These are phyloP conservation scores for Tanypteryx hageni DNA, from an alignment of 2,888 invertebrate genomes.

Conservation along the genomic window DNA sequence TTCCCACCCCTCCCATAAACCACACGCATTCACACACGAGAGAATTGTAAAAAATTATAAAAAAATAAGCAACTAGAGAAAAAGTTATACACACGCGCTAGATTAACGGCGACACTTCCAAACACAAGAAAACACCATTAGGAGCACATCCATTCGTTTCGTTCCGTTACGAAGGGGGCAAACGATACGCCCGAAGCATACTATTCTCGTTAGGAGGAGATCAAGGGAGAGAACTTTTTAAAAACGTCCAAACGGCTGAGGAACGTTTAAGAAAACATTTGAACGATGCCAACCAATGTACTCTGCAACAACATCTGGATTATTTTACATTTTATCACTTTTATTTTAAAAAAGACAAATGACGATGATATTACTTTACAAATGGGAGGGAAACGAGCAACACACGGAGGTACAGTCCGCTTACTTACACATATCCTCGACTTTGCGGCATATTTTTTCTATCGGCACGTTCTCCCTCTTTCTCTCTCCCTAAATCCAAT, in stretches of 20 bases:
- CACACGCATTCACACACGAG: conserved; percentile 58
- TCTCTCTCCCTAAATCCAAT: background rate
- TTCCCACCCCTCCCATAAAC: background rate
- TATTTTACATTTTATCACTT: background rate
- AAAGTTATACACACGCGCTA: conserved; percentile 48
- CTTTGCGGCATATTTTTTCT: conserved; percentile 18
- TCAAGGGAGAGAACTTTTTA: background rate
- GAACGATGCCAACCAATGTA: conserved; percentile 42
- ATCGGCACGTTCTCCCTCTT: conserved; percentile 11
- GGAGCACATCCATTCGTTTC: conserved; percentile 50
- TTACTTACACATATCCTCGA: conserved; percentile 32
- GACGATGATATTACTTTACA: background rate
- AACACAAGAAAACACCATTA: conserved; percentile 49
- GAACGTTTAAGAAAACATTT: conserved; percentile 30
- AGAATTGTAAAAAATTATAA: conserved; percentile 59
- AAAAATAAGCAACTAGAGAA: conserved; percentile 62
- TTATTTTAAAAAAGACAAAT: background rate
- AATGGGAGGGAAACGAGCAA: conserved; percentile 16
- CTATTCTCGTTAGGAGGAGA: conserved; percentile 45
- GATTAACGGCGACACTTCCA: conserved; percentile 46
- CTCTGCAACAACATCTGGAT: conserved; percentile 30
- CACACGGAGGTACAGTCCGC: background rate
- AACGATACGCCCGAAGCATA: background rate
- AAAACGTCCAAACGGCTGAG: conserved; percentile 2
- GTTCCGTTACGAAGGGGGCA: conserved; percentile 25